Conservation (phyloP, 2,888 invertebrate species). For the Proisotoma minuta region DNA sequence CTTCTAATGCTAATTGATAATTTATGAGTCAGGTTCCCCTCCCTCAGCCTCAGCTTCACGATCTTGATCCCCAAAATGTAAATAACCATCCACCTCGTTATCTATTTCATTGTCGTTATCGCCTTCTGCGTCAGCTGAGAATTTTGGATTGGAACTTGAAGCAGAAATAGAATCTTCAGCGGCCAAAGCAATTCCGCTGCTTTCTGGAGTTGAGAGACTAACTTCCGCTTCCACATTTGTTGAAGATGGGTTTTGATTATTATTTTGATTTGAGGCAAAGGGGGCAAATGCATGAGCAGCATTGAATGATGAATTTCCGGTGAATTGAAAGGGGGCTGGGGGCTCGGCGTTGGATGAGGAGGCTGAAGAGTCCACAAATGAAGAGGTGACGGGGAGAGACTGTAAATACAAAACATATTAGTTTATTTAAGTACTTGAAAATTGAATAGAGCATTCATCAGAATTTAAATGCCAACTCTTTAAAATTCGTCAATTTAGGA, state of each 20-base stretch:
- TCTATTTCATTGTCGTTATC: not conserved
- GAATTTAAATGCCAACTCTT: too few species aligned
- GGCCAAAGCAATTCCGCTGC: conserved; percentile 11
- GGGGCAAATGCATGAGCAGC: conserved; percentile 8
- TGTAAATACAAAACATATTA: too few species aligned
- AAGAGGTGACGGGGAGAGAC: not conserved
- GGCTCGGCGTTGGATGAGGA: not conserved
- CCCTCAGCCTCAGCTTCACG: conserved; percentile 17
- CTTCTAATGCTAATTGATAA: not conserved
- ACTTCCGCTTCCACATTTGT: not conserved
- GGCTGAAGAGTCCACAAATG: not conserved
- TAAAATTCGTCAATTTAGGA: too few species aligned
- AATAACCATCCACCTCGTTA: not conserved
- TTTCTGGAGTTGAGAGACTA: not conserved
- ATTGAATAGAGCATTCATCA: too few species aligned
- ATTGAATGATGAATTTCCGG: not conserved
- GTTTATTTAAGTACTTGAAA: too few species aligned
- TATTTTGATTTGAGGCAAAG: too few species aligned
- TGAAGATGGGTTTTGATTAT: not conserved
- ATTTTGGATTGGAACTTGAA: conserved; percentile 10
- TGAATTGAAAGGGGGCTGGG: not conserved
- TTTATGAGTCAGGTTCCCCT: not conserved
- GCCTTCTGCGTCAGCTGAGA: not conserved
- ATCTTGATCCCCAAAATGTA: conserved; percentile 10
- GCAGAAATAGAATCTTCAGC: too few species aligned